Percentiles rank a stretch among this genome's conserved stretches.
Conservation (phyloP, 2,888 invertebrate genomes). For the Torymus texanus region DNA sequence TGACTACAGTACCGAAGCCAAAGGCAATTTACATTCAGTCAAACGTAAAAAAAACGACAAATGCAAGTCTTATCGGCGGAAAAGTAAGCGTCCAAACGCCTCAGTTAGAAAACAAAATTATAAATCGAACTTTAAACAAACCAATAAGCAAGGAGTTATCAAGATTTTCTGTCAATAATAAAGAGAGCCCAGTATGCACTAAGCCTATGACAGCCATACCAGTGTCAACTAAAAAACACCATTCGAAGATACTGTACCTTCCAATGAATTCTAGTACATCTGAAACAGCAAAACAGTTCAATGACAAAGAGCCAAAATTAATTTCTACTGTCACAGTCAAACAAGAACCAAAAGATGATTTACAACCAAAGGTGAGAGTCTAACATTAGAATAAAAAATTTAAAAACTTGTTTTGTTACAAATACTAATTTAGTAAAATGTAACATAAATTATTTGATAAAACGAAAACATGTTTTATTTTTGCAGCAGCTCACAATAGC, state of each 20-base stretch:
- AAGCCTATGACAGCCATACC: constrained; percentile 50
- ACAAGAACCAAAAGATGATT: constrained; percentile 60
- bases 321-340: constrained; percentile 56
- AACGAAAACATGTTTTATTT: no score
- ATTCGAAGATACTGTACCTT: constrained; percentile 38
- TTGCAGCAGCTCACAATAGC: constrained; percentile 42
- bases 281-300: constrained; percentile 45
- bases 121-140: constrained; percentile 27
- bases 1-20: constrained; percentile 25
- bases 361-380: constrained; percentile 48
- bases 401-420: background rate
- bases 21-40: constrained; percentile 37
- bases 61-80: background rate
- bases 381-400: background rate
- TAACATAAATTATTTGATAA: background rate
- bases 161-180: constrained; percentile 24
- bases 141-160: constrained; percentile 20
- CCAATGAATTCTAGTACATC: constrained; percentile 45
- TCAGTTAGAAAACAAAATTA: constrained; percentile 20
- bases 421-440: no score
- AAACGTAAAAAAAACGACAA: constrained; percentile 26
- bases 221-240: constrained; percentile 48
- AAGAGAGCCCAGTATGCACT: constrained; percentile 19
- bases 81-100: constrained; percentile 32
- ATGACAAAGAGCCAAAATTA: constrained; percentile 42